Evolutionary conservation across 2,113 vertebrate species (phyloP), one percentile per base, ranked within the genome.

Genomic region (Tiliqua scincoides): DNA sequence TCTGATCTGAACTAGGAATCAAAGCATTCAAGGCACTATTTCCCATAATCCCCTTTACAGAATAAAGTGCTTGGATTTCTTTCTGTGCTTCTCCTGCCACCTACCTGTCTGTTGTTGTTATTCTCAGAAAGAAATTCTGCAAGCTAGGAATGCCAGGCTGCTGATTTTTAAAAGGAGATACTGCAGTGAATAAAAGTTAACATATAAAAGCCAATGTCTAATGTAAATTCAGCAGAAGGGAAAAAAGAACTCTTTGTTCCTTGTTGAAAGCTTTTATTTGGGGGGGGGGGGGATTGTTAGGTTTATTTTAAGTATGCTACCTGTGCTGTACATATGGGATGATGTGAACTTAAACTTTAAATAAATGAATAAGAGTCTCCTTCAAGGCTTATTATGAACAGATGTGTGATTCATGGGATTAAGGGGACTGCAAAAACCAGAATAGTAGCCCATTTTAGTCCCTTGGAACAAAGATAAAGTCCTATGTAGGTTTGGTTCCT

Each of bases 21-120:
- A 67, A 67, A 57, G 43, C 71, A 54, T 54, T 86, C 43, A 81
- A 8, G 21, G 10, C 52, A 48, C 37, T 81, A 37, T 21, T 57
- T 75, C 11, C 20, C 17, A 37, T 63, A 48, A 3, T 35, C 80
- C 18, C 40, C 21, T 54, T 63, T 18, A 43, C 14, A 61, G 73
- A 73, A 52, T 7, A 18, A 73, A 86, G 59, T 48, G 2, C 17
- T 12, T 71, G 25, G 5, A 30, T 79, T 71, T 43, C 30, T 32
- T 59, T 48, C 10, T 72, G 54, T 82, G 79, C 79, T 73, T 87
- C 59, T 86, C 21, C 84, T 87, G 85, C 85, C 85, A 67, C 61
- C 85, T 87, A 25, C n/a, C 79, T 82, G 85, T 32, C n/a, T 67
- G 30, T 14, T 65, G 14, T 10, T 23, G 78, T 40, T 3, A 82